Conservation (phyloP, 2,888 invertebrate species). For the Amiota mariae region DNA sequence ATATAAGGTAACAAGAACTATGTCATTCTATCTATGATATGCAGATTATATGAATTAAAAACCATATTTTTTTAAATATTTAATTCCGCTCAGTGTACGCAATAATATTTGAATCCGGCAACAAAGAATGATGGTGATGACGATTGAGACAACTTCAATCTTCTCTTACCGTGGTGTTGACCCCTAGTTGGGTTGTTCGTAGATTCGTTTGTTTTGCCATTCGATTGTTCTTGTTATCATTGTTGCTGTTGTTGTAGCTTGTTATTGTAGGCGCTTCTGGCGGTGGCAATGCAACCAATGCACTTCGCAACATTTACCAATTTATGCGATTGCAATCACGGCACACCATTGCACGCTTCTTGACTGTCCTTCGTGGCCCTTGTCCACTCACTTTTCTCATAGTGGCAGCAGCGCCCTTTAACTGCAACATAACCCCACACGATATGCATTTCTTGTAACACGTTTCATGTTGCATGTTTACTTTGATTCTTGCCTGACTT, state of each 20-base stretch:
- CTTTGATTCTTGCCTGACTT: not conserved
- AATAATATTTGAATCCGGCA: conserved; percentile 25
- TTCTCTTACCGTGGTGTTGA: conserved; percentile 13
- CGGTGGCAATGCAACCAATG: conserved; percentile 34
- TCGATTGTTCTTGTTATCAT: conserved; percentile 15
- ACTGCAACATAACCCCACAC: conserved; percentile 13
- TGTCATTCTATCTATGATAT: too few species aligned
- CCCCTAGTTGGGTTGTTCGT: conserved; percentile 15
- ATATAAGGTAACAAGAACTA: too few species aligned
- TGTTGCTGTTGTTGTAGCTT: conserved; percentile 19
- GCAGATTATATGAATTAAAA: too few species aligned
- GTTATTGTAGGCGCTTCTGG: conserved; percentile 26
- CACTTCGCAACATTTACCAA: conserved; percentile 39
- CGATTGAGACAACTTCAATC: conserved; percentile 12
- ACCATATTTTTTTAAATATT: too few species aligned
- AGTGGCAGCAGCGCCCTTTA: conserved; percentile 10
- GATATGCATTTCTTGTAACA: conserved; percentile 12
- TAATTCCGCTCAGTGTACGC: not conserved
- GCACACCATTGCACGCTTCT: conserved; percentile 9
- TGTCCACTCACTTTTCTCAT: not conserved
- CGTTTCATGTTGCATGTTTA: conserved; percentile 17
- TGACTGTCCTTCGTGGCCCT: not conserved
- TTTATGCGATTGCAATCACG: conserved; percentile 48
- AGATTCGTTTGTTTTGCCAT: conserved; percentile 15
- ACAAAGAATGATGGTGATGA: not conserved